Evolutionary conservation across 2,113 vertebrate genomes (phyloP), one percentile per base, ranked within the genome.

Genomic region (Microcebus murinus): DNA sequence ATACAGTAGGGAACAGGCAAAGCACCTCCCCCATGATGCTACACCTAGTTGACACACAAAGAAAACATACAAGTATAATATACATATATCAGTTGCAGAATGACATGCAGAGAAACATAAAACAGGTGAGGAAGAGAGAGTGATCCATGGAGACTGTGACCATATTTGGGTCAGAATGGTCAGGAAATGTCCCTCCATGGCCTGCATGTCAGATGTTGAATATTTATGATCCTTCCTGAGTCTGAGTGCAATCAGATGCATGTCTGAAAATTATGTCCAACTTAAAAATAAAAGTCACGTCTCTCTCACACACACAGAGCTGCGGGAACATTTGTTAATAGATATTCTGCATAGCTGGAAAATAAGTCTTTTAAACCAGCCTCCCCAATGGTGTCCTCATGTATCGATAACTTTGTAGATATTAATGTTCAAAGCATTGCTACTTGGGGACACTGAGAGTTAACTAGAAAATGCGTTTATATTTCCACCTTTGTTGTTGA

Each of bases 121-220:
- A 36, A 17, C 12, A 27, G 34, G 27, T 4, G 4, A 74, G 21
- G 27, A 55, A 39, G 1, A 0, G 10, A 50, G 20, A n/a, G 11
- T 1, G 5, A 8, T 7, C 31, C 70, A 6, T 29, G 42, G n/a
- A 25, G 1, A 1, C 1, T 18, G 29, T 27, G 21, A 31, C 11
- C 4, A 21, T 21, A 11, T 42, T 2, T 55, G 27, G 70, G 36
- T 55, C 25, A 31, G n/a, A 27, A 3, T 6, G 12, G 25, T 50
- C 39, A 68, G 48, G 52, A 81, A 57, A 59, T 31, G n/a, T 1
- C n/a, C 18, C 18, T 48, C 12, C 3, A 14, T 4, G 70, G 2
- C 48, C 45, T 67, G 21, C 18, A 25, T n/a, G 34, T 20, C 29
- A 45, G 68, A 25, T 39, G 15, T 20, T 18, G 27, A 81, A 15